phyloP scores from a whole-genome alignment of 2,113 vertebrate species.

The Chascanopsetta lugubris region DNA sequence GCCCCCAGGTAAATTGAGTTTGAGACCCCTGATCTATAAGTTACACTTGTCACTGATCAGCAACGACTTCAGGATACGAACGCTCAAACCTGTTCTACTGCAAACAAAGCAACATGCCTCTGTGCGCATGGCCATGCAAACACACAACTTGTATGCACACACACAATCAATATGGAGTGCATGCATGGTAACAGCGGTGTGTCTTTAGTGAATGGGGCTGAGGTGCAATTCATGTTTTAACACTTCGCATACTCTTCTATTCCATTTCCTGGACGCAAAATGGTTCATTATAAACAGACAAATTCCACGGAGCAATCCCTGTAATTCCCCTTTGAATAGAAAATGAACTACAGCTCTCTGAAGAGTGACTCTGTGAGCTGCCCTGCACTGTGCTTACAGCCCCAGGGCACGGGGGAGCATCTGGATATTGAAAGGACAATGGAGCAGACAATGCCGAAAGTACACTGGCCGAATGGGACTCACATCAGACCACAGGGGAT shows the following conservation, averaged over 20 bases:
- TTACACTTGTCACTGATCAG: background rate
- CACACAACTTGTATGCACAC: constrained; percentile 11
- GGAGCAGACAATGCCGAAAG: constrained; percentile 56
- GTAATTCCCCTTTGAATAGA: background rate
- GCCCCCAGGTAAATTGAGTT: too few species aligned
- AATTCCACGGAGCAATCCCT: background rate
- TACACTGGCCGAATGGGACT: constrained; percentile 58
- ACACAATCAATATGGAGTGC: constrained; percentile 7
- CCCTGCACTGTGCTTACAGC: constrained; percentile 24
- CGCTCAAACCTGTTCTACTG: constrained; percentile 53
- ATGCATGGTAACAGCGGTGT: background rate
- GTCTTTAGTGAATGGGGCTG: background rate
- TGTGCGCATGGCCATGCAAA: constrained; percentile 31
- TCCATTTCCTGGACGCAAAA: background rate
- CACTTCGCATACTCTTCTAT: background rate
- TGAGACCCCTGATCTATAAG: too few species aligned
- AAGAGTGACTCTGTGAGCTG: constrained; percentile 15
- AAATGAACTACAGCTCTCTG: background rate
- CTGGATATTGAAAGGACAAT: constrained; percentile 61
- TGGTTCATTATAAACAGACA: background rate
- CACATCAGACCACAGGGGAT: constrained; percentile 62
- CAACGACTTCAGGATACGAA: background rate
- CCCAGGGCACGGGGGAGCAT: constrained; percentile 43
- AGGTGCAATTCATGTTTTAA: background rate
- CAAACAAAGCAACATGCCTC: constrained; percentile 50